These are phyloP conservation scores for Campoplex nolae DNA, from an alignment of 2,888 invertebrate genomes.

Conservation along the genomic window DNA sequence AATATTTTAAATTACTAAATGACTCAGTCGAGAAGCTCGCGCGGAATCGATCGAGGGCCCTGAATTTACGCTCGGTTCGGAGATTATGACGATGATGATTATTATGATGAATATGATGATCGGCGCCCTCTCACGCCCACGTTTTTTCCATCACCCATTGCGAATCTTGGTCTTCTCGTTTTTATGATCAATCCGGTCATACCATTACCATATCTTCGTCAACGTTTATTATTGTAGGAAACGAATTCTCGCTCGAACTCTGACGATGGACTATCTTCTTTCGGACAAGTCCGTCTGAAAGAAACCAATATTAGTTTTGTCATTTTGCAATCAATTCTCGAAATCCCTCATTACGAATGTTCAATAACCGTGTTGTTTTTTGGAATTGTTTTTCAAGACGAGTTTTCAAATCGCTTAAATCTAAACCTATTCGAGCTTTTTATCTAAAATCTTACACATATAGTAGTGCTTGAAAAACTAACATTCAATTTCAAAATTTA, in stretches of 20 bases:
- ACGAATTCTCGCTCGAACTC: conserved; percentile 82
- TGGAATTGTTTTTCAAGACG: not conserved
- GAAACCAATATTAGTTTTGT: not conserved
- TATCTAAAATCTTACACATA: too few species aligned
- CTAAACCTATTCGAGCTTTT: too few species aligned
- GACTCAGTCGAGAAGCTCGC: conserved; percentile 32
- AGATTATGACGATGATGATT: not conserved
- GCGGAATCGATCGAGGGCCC: conserved; percentile 23
- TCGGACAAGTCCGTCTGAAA: conserved; percentile 81
- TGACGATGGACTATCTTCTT: conserved; percentile 83
- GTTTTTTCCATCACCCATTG: not conserved
- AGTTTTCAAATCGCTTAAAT: too few species aligned
- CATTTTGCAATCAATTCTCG: not conserved
- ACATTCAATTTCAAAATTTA: too few species aligned
- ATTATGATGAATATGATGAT: conserved; percentile 6
- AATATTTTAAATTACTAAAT: conserved; percentile 45
- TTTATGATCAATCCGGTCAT: conserved; percentile 78
- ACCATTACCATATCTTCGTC: conserved; percentile 84
- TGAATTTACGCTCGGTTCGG: conserved; percentile 16
- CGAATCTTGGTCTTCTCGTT: conserved; percentile 15
- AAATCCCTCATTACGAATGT: not conserved
- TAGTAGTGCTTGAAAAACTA: too few species aligned
- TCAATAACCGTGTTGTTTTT: not conserved
- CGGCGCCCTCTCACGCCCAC: not conserved
- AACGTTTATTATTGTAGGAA: conserved; percentile 82